A percentile compares a stretch with the other conserved stretches of the same genome.
These are phyloP conservation scores for Andrena praecox DNA, from an alignment of 2,888 invertebrate genomes.

Conservation along the genomic window DNA sequence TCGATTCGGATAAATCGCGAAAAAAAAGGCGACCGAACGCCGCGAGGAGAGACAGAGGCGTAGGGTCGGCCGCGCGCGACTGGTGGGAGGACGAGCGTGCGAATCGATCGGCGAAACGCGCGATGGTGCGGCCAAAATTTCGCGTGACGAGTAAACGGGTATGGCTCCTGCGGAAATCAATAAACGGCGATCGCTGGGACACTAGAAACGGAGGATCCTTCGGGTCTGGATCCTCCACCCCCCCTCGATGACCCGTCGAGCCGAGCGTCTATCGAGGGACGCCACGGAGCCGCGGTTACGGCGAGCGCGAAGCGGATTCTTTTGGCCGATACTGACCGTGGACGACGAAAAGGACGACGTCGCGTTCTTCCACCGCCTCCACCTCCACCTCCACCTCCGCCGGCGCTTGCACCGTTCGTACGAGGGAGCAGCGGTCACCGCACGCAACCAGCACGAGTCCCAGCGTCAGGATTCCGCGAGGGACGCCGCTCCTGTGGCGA, in stretches of 20 bases:
- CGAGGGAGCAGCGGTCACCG: conserved; percentile 49
- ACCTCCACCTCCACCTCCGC: conserved; percentile 44
- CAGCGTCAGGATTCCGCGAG: conserved; percentile 25
- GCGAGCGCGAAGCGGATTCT: not conserved
- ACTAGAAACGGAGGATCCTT: conserved; percentile 3
- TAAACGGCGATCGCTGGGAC: conserved; percentile 77
- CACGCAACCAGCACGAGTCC: conserved; percentile 20
- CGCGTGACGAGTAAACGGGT: conserved; percentile 74
- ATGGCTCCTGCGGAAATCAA: conserved; percentile 76
- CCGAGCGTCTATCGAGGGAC: not conserved
- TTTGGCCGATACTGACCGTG: conserved; percentile 65
- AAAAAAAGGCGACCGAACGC: conserved; percentile 30
- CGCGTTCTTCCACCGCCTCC: conserved; percentile 41
- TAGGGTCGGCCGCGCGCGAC: conserved; percentile 52
- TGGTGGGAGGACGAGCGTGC: conserved; percentile 69
- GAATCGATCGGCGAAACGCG: conserved; percentile 75
- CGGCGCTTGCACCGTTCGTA: conserved; percentile 61
- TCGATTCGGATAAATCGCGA: conserved; percentile 3
- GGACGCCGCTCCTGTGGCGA: conserved; percentile 31
- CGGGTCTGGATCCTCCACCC: not conserved
- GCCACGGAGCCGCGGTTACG: too few species aligned
- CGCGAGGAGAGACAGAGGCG: conserved; percentile 38
- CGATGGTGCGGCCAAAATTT: conserved; percentile 72
- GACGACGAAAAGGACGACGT: conserved; percentile 64
- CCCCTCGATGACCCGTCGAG: not conserved